These are phyloP conservation scores for Matsumurasca onukii DNA, from an alignment of 1,140 invertebrate genomes.

Conservation along the genomic window DNA sequence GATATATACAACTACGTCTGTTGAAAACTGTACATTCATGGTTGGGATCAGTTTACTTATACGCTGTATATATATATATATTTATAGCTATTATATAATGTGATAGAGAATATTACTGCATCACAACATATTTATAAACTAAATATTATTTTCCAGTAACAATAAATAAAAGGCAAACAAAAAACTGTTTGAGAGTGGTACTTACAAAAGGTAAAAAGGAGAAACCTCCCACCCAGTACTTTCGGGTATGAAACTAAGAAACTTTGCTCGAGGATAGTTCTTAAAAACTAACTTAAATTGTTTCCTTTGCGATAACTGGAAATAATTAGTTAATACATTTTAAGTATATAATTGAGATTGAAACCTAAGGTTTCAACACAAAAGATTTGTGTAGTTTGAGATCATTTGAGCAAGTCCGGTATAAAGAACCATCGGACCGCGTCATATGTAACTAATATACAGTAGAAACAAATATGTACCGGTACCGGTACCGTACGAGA, in stretches of 20 bases:
- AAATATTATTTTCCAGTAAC: slow-evolving; percentile 9
- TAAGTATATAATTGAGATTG: background rate
- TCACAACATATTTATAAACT: slow-evolving; percentile 25
- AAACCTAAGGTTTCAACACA: background rate
- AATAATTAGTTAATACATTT: background rate
- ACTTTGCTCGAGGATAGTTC: too few relatives aligned
- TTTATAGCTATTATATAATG: slow-evolving; percentile 26
- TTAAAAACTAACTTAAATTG: slow-evolving; percentile 15
- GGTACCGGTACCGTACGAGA: too few relatives aligned
- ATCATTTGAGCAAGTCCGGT: slow-evolving; percentile 9
- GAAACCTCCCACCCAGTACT: background rate
- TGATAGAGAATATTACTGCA: slow-evolving; percentile 22
- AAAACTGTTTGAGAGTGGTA: slow-evolving; percentile 9
- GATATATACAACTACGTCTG: slow-evolving; percentile 31
- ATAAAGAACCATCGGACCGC: background rate
- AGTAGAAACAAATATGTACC: too few relatives aligned
- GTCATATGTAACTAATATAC: slow-evolving; percentile 9
- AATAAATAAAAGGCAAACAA: slow-evolving; percentile 19
- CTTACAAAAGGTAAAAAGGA: slow-evolving; percentile 5
- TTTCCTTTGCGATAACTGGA: slow-evolving; percentile 1
- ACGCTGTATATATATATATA: slow-evolving; percentile 23
- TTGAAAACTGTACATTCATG: slow-evolving; percentile 27
- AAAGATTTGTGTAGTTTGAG: background rate
- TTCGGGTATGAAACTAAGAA: background rate
- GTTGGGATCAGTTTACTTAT: background rate